Percentiles rank a stretch among this genome's conserved stretches.
These are phyloP conservation scores for Neosalanx taihuensis DNA, from an alignment of 2,797 vertebrate genomes.

Conservation along the genomic window DNA sequence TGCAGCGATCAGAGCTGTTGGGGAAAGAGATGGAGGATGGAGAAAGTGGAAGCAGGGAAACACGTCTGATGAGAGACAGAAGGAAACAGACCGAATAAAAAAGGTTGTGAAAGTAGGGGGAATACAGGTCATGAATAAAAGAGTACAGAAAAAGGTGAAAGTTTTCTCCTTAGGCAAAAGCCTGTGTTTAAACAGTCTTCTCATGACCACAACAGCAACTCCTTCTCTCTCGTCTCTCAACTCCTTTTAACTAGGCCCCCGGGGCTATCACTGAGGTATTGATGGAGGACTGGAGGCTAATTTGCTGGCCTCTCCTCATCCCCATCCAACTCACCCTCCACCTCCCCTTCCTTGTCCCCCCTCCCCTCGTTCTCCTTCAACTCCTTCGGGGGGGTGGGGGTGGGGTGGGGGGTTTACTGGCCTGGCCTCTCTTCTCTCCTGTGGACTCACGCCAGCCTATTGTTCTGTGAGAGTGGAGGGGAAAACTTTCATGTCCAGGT, in stretches of 20 bases:
- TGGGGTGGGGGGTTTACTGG: constrained; percentile 40
- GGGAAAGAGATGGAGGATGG: too few species aligned
- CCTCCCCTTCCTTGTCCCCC: constrained; percentile 26
- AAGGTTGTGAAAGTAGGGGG: neutral
- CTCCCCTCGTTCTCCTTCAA: too few species aligned
- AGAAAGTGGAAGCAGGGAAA: neutral
- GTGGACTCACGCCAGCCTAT: constrained; percentile 44
- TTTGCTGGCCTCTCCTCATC: constrained; percentile 15
- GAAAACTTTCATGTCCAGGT: constrained; percentile 47
- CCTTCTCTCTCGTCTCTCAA: constrained; percentile 19
- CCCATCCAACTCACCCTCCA: constrained; percentile 21
- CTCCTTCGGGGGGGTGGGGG: constrained; percentile 15
- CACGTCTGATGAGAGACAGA: constrained; percentile 24
- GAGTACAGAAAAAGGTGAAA: too few species aligned
- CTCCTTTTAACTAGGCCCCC: constrained; percentile 34
- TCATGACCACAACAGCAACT: neutral
- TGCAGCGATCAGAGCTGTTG: neutral
- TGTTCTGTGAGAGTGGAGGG: constrained; percentile 50
- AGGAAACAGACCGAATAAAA: constrained; percentile 14
- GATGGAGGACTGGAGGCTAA: constrained; percentile 33
- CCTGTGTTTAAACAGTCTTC: neutral
- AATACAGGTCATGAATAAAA: too few species aligned
- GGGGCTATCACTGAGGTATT: constrained; percentile 31
- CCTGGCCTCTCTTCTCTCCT: constrained; percentile 47
- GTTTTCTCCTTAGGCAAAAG: too few species aligned